Conservation (phyloP, 2,888 invertebrate genomes). For the Pyrrhosoma nymphula region DNA sequence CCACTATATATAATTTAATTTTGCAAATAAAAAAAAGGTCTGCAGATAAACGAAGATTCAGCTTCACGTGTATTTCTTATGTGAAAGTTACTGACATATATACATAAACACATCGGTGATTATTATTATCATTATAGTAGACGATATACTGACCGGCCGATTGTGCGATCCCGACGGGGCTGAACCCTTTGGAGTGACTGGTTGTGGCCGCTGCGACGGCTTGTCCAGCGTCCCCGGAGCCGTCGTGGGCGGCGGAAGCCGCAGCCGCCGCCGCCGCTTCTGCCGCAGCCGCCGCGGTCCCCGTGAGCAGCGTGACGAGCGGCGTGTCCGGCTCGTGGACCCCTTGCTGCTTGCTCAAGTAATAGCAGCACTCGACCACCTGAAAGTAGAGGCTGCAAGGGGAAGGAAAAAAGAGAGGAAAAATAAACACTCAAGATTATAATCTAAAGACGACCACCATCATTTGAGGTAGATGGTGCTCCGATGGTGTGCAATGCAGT, state of each 20-base stretch:
- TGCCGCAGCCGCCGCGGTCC: slow-evolving; percentile 78
- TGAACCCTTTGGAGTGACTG: slow-evolving; percentile 80
- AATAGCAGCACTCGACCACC: slow-evolving; percentile 91
- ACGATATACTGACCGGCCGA: slow-evolving; percentile 82
- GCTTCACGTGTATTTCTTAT: too few species aligned
- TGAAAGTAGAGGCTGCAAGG: slow-evolving; percentile 84
- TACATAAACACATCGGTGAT: too few species aligned
- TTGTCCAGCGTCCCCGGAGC: slow-evolving; percentile 72
- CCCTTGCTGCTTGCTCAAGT: slow-evolving; percentile 82
- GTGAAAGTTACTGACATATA: too few species aligned
- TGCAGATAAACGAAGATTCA: too few species aligned
- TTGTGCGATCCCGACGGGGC: slow-evolving; percentile 88
- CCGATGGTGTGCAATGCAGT: too few species aligned
- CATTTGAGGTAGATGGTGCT: too few species aligned
- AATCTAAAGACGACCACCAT: neutral
- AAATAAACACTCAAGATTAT: too few species aligned
- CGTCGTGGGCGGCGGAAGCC: slow-evolving; percentile 72
- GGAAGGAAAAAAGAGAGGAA: slow-evolving; percentile 66
- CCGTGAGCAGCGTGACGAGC: slow-evolving; percentile 89
- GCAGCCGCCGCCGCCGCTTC: slow-evolving; percentile 9
- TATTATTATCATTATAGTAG: too few species aligned
- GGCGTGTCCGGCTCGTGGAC: slow-evolving; percentile 79
- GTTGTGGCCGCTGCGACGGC: slow-evolving; percentile 74
- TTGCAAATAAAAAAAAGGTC: too few species aligned
- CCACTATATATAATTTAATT: too few species aligned